Evolutionary conservation across 2,113 vertebrate genomes (phyloP).

Genomic region (Tretioscincus oriximinensis): DNA sequence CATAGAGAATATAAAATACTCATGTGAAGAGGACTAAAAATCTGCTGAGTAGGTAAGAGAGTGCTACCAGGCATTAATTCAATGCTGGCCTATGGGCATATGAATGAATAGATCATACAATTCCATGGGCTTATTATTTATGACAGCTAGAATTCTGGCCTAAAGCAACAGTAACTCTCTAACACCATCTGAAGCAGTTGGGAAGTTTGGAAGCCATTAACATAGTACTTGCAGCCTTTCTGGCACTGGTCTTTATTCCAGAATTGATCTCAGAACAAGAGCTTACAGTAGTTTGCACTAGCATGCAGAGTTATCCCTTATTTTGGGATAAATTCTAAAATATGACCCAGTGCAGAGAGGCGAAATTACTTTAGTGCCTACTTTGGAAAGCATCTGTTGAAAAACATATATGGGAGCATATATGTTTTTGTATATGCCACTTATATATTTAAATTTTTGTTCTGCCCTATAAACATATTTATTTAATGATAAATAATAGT

Average conservation of each 20-base stretch:
- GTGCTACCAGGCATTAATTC: background rate
- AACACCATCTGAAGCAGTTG: background rate
- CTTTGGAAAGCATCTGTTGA: too few relatives aligned
- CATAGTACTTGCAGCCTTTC: too few relatives aligned
- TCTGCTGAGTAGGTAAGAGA: background rate
- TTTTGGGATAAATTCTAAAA: too few relatives aligned
- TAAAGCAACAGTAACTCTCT: background rate
- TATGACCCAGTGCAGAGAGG: background rate
- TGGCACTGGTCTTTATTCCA: too few relatives aligned
- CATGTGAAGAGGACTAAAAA: background rate
- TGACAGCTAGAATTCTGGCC: background rate
- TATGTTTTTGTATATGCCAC: too few relatives aligned
- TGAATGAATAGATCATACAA: background rate
- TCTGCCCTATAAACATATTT: too few relatives aligned
- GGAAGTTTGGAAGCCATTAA: background rate
- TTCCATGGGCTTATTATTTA: background rate
- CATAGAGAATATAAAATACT: background rate
- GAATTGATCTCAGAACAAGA: too few relatives aligned
- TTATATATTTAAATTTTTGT: too few relatives aligned
- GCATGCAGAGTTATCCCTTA: too few relatives aligned
- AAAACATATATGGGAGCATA: too few relatives aligned
- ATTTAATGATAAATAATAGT: too few relatives aligned
- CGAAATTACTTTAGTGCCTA: background rate
- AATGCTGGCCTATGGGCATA: background rate
- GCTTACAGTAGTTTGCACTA: too few relatives aligned